A percentile compares a stretch with the other conserved stretches of the same genome.
Conservation (phyloP, 2,113 vertebrate genomes). For the Phrynosoma blainvillii region DNA sequence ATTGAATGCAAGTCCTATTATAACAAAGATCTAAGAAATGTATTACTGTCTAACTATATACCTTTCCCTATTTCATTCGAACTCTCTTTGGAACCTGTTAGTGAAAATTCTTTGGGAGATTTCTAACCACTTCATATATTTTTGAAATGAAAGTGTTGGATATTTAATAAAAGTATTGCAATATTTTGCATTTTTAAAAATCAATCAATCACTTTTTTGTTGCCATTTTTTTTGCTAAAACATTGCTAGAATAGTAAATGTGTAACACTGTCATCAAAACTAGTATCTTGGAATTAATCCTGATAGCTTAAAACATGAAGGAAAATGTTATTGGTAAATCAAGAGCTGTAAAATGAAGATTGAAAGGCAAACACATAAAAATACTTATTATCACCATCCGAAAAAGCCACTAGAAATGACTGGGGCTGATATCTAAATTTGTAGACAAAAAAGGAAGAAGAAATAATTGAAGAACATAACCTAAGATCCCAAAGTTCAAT, state of each 20-base stretch:
- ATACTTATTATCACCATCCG: background rate
- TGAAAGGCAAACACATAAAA: constrained; percentile 31
- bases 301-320: constrained; percentile 9
- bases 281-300: background rate
- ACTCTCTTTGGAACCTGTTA: constrained; percentile 22
- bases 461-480: constrained; percentile 38
- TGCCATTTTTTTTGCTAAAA: background rate
- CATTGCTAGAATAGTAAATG: constrained; percentile 7
- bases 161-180: constrained; percentile 26
- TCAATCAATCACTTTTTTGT: background rate
- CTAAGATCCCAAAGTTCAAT: constrained; percentile 42
- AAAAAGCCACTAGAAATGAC: background rate
- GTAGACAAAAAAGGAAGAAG: constrained; percentile 24
- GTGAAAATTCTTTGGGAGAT: constrained; percentile 42
- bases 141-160: constrained; percentile 20
- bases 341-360: background rate
- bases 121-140: constrained; percentile 35
- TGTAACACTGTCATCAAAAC: background rate
- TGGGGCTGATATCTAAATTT: constrained; percentile 18
- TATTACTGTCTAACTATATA: constrained; percentile 48
- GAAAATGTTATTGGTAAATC: constrained; percentile 19
- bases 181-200: background rate
- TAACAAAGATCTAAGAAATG: constrained; percentile 44
- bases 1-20: background rate
- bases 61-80: constrained; percentile 51